Percentiles rank a stretch among this genome's conserved stretches.
Conservation (phyloP, 2,113 vertebrate genomes). For the Willisornis vidua region DNA sequence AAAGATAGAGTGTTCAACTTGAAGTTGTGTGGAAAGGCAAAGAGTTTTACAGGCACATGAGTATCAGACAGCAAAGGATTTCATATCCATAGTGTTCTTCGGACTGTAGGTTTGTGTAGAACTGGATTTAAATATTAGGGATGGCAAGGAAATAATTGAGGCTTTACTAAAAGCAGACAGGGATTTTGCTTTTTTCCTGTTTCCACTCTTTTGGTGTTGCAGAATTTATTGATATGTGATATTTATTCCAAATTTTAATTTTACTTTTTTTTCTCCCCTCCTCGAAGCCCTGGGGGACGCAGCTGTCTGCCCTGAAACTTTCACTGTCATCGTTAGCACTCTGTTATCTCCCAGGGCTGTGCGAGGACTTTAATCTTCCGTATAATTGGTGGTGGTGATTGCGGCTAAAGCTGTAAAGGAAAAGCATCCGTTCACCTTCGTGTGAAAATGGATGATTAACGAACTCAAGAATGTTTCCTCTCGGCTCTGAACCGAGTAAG, state of each 20-base stretch:
- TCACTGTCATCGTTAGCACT: neutral
- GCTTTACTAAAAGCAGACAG: neutral
- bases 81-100: neutral
- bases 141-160: neutral
- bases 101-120: neutral
- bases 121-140: neutral
- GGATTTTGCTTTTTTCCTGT: neutral
- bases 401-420: conserved; percentile 33
- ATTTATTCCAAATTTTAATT: neutral
- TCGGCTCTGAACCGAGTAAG: neutral
- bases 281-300: rapidly evolving
- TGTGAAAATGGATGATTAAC: conserved; percentile 43
- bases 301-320: neutral
- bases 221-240: neutral
- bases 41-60: neutral
- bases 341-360: neutral
- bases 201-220: neutral
- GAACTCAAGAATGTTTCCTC: conserved; percentile 21
- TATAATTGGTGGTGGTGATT: neutral
- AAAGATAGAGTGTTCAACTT: neutral
- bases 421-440: conserved; percentile 23
- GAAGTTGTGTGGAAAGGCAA: neutral
- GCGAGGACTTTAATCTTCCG: conserved; percentile 13
- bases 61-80: neutral
- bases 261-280: neutral